A percentile compares a stretch with the other conserved stretches of the same genome.
phyloP scores from a whole-genome alignment of 2,797 vertebrate species.

The Thalassophryne amazonica region DNA sequence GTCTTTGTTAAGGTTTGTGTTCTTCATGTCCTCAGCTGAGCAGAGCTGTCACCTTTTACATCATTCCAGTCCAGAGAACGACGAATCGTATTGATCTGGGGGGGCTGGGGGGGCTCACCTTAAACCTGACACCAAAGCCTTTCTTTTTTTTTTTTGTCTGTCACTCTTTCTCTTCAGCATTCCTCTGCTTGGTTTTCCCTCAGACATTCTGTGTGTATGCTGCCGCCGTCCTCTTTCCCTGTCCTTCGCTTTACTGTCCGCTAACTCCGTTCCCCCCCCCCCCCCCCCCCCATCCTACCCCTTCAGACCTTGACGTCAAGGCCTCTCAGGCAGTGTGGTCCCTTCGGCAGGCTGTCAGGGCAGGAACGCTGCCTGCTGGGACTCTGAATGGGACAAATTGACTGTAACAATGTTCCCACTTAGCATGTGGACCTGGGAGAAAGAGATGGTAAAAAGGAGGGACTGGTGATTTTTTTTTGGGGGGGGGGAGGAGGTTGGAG shows the following conservation, averaged over 20 bases:
- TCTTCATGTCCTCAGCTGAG: slow-evolving; percentile 14
- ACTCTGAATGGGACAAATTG: slow-evolving; percentile 84
- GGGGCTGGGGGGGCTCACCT: slow-evolving; percentile 3
- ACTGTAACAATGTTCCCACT: slow-evolving; percentile 82
- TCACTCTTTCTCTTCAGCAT: slow-evolving; percentile 28
- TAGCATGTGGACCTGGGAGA: slow-evolving; percentile 75
- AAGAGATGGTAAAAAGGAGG: slow-evolving; percentile 74
- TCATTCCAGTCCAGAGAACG: slow-evolving; percentile 15
- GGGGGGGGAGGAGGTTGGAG: slow-evolving; percentile 12
- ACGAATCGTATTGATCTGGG: slow-evolving; percentile 21
- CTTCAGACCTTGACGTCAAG: slow-evolving; percentile 69
- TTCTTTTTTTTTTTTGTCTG: slow-evolving; percentile 25
- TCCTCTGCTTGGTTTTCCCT: slow-evolving; percentile 38
- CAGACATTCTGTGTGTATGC: slow-evolving; percentile 25
- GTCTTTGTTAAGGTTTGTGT: slow-evolving; percentile 18
- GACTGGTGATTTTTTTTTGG: slow-evolving; percentile 48
- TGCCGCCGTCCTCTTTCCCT: slow-evolving; percentile 35
- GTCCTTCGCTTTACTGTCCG: slow-evolving; percentile 23
- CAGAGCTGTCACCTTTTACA: slow-evolving; percentile 32
- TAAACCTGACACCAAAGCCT: slow-evolving; percentile 34
- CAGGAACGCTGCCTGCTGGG: slow-evolving; percentile 77
- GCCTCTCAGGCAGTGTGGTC: slow-evolving; percentile 75
- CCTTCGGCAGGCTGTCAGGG: slow-evolving; percentile 71
- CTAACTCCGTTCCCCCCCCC: not conserved
- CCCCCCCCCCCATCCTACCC: slow-evolving; percentile 3